Conservation (phyloP, 2,797 vertebrate species). For the Tamandua tetradactyla region DNA sequence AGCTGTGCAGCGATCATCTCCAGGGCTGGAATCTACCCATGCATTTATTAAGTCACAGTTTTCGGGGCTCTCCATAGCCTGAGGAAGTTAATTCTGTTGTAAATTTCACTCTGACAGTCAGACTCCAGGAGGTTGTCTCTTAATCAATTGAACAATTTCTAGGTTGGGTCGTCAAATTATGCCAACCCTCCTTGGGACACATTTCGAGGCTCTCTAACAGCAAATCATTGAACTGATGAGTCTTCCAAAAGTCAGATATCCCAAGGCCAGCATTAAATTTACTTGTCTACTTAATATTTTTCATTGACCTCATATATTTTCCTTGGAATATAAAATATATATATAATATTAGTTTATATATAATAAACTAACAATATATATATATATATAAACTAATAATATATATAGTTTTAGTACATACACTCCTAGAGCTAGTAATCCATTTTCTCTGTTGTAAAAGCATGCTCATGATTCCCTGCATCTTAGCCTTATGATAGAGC, state of each 20-base stretch:
- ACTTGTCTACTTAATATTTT: neutral
- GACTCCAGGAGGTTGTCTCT: neutral
- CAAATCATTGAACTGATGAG: neutral
- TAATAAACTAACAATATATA: no score
- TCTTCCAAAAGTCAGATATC: neutral
- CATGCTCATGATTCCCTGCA: neutral
- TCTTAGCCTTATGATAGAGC: neutral
- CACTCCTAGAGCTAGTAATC: neutral
- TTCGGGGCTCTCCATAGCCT: neutral
- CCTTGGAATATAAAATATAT: neutral
- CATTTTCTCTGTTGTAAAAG: neutral
- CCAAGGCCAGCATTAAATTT: neutral
- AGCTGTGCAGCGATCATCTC: neutral
- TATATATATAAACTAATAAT: no score
- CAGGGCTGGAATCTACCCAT: neutral
- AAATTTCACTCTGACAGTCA: neutral
- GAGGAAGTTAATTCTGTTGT: neutral
- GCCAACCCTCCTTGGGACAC: neutral
- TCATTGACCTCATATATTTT: neutral
- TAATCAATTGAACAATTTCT: neutral
- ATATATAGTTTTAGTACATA: no score
- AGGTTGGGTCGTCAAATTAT: neutral
- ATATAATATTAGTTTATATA: no score
- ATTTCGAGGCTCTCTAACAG: neutral
- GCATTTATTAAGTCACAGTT: neutral